Percentiles rank a stretch among this genome's conserved stretches.
Evolutionary conservation across 2,888 invertebrate genomes (phyloP).

Genomic region (Hypomecis atomaria): DNA sequence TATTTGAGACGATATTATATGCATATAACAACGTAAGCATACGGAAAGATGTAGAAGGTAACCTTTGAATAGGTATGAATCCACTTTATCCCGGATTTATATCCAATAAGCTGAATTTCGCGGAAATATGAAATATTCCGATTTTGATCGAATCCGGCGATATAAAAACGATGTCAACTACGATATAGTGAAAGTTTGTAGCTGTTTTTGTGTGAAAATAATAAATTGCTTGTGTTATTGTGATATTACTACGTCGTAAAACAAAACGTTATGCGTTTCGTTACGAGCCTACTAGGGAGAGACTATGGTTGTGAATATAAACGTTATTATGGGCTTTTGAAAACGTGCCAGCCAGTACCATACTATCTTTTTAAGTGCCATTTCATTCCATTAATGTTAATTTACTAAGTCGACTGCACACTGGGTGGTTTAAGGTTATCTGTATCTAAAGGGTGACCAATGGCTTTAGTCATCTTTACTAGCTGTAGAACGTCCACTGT

Average conservation of each 20-base stretch:
- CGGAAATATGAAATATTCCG: constrained; percentile 66
- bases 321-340: constrained; percentile 49
- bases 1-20: constrained; percentile 6
- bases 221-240: constrained; percentile 57
- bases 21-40: constrained; percentile 45
- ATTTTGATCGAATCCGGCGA: constrained; percentile 63
- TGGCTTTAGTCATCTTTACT: too few relatives aligned
- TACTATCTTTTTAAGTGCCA: background rate
- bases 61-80: constrained; percentile 64
- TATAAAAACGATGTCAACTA: constrained; percentile 55
- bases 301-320: constrained; percentile 51
- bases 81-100: constrained; percentile 74
- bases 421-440: background rate
- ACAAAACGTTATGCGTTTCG: constrained; percentile 53
- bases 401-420: background rate
- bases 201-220: constrained; percentile 55
- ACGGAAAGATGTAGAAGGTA: constrained; percentile 40
- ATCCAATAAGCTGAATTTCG: constrained; percentile 72
- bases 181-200: constrained; percentile 54
- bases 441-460: background rate
- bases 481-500: too few relatives aligned
- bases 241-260: constrained; percentile 57
- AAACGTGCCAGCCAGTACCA: constrained; percentile 38
- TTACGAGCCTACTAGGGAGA: constrained; percentile 50
- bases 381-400: background rate